Conservation (phyloP, 2,888 invertebrate species). For the Cylloceria caligata region DNA sequence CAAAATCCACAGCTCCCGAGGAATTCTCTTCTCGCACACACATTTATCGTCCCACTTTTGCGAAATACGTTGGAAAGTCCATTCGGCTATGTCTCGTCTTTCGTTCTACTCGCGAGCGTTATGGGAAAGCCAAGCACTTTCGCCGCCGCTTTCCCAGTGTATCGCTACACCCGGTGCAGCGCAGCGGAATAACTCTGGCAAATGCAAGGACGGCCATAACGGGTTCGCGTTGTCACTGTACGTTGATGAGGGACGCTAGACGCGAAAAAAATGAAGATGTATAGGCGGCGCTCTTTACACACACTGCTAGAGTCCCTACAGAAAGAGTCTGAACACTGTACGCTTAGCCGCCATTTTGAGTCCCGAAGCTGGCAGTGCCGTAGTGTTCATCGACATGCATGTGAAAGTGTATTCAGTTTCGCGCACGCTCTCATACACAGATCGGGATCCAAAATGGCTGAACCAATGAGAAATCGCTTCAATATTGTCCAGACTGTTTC, state of each 20-base stretch:
- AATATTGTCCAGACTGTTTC: no score
- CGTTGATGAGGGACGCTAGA: not conserved
- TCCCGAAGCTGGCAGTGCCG: no score
- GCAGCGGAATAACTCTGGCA: slow-evolving; percentile 7
- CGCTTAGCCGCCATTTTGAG: no score
- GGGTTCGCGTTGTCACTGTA: slow-evolving; percentile 2
- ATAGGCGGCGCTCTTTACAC: no score
- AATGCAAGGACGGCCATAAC: slow-evolving; percentile 11
- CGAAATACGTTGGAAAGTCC: slow-evolving; percentile 17
- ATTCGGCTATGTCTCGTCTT: slow-evolving; percentile 30
- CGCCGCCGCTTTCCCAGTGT: slow-evolving; percentile 26
- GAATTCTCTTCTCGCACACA: slow-evolving; percentile 44
- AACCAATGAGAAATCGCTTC: no score
- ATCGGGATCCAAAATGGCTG: no score
- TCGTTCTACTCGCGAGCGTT: slow-evolving; percentile 41
- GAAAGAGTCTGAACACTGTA: no score
- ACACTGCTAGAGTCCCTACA: no score
- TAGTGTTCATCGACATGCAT: no score
- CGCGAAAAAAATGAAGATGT: no score
- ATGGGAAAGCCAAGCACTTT: slow-evolving; percentile 48
- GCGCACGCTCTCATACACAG: no score
- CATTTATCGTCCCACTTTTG: slow-evolving; percentile 45
- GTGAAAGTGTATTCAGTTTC: no score
- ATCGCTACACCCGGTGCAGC: slow-evolving; percentile 27
- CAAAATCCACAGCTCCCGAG: slow-evolving; percentile 47